Evolutionary conservation across 1,140 invertebrate genomes (phyloP).

Genomic region (Coenobita brevimanus): DNA sequence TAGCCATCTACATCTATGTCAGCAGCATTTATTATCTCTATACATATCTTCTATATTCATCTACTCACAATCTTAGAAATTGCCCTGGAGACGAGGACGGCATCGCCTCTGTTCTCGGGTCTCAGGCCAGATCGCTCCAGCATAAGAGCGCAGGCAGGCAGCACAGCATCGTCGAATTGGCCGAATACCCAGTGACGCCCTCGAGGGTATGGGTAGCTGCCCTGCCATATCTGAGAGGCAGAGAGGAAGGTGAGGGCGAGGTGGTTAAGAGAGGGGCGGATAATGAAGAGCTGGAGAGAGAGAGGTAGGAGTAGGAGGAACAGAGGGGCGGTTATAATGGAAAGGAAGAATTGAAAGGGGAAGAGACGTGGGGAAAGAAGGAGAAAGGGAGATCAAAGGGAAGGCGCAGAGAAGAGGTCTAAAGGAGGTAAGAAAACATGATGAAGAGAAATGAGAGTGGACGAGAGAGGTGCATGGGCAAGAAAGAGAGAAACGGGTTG

Average conservation of each 20-base stretch:
- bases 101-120: slow-evolving; percentile 81
- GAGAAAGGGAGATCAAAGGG: no score
- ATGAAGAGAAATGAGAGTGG: no score
- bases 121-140: slow-evolving; percentile 76
- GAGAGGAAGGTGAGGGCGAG: neutral
- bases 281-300: no score
- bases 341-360: no score
- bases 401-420: neutral
- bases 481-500: no score
- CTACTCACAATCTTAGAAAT: slow-evolving; percentile 82
- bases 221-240: slow-evolving; percentile 80
- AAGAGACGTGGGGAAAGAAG: neutral
- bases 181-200: slow-evolving; percentile 84
- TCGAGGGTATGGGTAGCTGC: slow-evolving; percentile 79
- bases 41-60: no score
- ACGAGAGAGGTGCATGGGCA: no score
- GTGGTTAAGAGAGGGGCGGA: neutral
- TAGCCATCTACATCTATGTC: neutral
- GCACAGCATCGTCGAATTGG: slow-evolving; percentile 81
- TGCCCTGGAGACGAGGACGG: slow-evolving; percentile 80
- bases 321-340: no score
- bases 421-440: neutral
- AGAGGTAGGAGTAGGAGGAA: neutral
- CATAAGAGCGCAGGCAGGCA: slow-evolving; percentile 80
- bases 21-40: no score